phyloP scores from a whole-genome alignment of 2,888 invertebrate genomes.

The Zonitis immaculata region DNA sequence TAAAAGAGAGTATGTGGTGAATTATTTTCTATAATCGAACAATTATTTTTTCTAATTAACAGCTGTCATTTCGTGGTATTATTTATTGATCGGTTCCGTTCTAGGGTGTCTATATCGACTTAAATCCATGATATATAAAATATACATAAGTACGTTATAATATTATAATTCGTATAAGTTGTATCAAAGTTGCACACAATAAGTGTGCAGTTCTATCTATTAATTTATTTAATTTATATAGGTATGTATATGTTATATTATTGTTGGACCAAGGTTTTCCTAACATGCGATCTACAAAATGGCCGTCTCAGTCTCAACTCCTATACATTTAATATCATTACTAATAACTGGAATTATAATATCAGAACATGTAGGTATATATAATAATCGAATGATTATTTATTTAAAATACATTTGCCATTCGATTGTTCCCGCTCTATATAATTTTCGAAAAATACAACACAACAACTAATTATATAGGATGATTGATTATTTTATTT shows the following conservation, averaged over 20 bases:
- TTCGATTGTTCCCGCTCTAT: slow-evolving; percentile 31
- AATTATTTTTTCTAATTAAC: slow-evolving; percentile 13
- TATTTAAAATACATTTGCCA: slow-evolving; percentile 38
- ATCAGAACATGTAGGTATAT: slow-evolving; percentile 39
- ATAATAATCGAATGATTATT: slow-evolving; percentile 34
- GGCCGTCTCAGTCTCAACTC: slow-evolving; percentile 32
- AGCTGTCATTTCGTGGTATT: slow-evolving; percentile 11
- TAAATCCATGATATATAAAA: not conserved
- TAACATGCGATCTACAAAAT: slow-evolving; percentile 41
- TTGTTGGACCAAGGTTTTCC: slow-evolving; percentile 25
- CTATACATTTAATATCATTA: slow-evolving; percentile 31
- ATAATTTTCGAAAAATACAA: slow-evolving; percentile 29
- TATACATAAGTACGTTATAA: not conserved
- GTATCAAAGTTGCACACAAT: slow-evolving; percentile 26
- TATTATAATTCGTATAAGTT: slow-evolving; percentile 17
- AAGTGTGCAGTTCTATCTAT: slow-evolving; percentile 38
- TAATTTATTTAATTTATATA: no score
- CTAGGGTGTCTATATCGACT: not conserved
- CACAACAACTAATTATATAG: not conserved
- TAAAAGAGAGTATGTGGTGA: not conserved
- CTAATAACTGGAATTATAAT: slow-evolving; percentile 41
- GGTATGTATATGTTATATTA: slow-evolving; percentile 21
- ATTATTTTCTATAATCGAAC: slow-evolving; percentile 14
- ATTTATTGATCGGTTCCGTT: slow-evolving; percentile 10
- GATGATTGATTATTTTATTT: not conserved